Base-by-base conservation (phyloP, 2,888 invertebrate genomes). In the Monochamus alternatus region DNA sequence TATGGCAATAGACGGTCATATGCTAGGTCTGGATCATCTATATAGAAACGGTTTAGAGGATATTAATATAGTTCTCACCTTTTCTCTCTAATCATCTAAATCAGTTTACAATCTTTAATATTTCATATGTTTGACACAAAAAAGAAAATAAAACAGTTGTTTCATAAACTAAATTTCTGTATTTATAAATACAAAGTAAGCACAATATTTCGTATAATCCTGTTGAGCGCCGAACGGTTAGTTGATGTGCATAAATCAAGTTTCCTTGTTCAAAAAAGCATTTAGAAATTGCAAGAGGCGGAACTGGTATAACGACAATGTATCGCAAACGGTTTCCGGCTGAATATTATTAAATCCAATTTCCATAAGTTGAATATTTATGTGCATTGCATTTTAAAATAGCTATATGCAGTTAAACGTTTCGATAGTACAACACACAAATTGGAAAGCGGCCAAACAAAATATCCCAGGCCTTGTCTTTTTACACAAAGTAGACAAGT, bases 401-500 rank as follows among this genome's bases (percentile, higher is more conserved):
- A 79, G 82, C 80, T 80, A 78, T 82, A 80, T 82, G 78, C 78
- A 81, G 80, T 80, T 81, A 79, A 82, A 81, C 78, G 81, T 79
- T 81, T 80, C 81, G 81, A 82, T 83, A 82, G 79, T 79, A 76
- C 80, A 79, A 81, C 81, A 82, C 77, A 80, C 84, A 84, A 85
- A 85, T 84, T 86, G 86, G 85, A 86, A 81, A 74, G 76, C 78
- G 82, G 85, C 86, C 86, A 86, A 84, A 81, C 82, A 83, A 83
- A 84, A 82, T 81, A 80, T 77, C 81, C 69, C 38, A 43, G 73
- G 75, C 65, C 75, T 76, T 77, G 77, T 76, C 80, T 80, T 80
- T 80, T 85, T 85, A 82, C 79, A 83, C 78, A 83, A 71, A 77
- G 72, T 75, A 75, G 77, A 77, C 79, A 80, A 76, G 75, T 76